Percentiles rank a stretch among this genome's conserved stretches.
Evolutionary conservation across 2,113 vertebrate genomes (phyloP).

Genomic region (Ophthalmolycus amberensis): DNA sequence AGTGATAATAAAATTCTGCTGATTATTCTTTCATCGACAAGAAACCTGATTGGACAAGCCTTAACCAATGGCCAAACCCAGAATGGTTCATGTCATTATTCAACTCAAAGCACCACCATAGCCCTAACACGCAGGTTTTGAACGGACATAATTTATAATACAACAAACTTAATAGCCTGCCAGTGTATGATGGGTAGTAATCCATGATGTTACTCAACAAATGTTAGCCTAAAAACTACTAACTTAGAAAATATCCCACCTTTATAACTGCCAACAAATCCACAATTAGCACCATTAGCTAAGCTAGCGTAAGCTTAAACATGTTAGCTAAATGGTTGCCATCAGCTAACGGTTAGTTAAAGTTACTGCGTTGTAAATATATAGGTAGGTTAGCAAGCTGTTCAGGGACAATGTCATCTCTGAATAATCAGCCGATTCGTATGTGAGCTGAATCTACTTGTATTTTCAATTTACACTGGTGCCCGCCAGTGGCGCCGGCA

Average conservation of each 20-base stretch:
- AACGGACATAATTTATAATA: neutral
- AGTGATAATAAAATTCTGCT: neutral
- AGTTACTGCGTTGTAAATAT: neutral
- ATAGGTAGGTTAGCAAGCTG: neutral
- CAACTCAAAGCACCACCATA: neutral
- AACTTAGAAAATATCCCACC: neutral
- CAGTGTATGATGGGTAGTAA: neutral
- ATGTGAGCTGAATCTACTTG: neutral
- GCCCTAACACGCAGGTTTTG: neutral
- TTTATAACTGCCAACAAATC: neutral
- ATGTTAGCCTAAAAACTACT: neutral
- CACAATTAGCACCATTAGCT: neutral
- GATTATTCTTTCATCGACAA: neutral
- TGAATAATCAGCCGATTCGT: neutral
- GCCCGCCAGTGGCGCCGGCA: no score
- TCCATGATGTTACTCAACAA: neutral
- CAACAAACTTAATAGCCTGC: neutral
- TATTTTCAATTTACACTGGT: neutral
- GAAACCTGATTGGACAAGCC: slow-evolving; percentile 1
- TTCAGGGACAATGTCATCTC: neutral
- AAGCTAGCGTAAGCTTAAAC: neutral
- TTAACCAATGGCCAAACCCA: neutral
- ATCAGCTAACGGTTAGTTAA: neutral
- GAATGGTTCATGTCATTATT: neutral
- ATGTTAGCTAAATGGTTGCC: neutral